Percentiles rank a stretch among this genome's conserved stretches.
Evolutionary conservation across 2,888 invertebrate genomes (phyloP).

Genomic region (Bibio marci): DNA sequence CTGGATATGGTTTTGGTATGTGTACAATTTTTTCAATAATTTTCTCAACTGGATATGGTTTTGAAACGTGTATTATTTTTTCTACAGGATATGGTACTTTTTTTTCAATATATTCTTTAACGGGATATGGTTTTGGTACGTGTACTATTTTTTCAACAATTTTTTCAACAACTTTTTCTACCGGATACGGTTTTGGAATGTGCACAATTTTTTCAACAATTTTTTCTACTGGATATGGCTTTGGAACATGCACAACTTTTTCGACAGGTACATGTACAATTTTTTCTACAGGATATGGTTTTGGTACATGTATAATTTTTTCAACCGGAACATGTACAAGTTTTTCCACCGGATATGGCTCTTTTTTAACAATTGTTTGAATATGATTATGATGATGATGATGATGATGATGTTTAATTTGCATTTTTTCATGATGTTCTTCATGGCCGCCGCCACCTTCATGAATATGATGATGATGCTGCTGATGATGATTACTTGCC

Average conservation of each 20-base stretch:
- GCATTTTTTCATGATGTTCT: conserved; percentile 33
- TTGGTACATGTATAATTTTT: conserved; percentile 21
- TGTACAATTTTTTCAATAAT: conserved; percentile 35
- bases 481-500: conserved; percentile 8
- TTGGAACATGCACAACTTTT: conserved; percentile 21
- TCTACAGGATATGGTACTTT: conserved; percentile 21
- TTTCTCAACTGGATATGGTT: conserved; percentile 9
- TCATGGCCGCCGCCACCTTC: conserved; percentile 48
- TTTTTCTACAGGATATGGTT: conserved; percentile 34
- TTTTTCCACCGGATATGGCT: conserved; percentile 17
- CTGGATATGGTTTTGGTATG: conserved; percentile 31
- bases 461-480: conserved; percentile 18
- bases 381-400: conserved; percentile 47
- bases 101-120: conserved; percentile 1
- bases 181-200: conserved; percentile 29
- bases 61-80: conserved; percentile 1
- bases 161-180: conserved; percentile 24
- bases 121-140: conserved; percentile 31
- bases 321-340: conserved; percentile 30
- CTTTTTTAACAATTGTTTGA: conserved; percentile 39
- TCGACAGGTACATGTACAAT: conserved; percentile 30
- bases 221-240: conserved; percentile 34
- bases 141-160: conserved; percentile 16
- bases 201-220: conserved; percentile 17
- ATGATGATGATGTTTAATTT: conserved; percentile 41